Conservation (phyloP, 2,113 vertebrate genomes). For the Rana temporaria region DNA sequence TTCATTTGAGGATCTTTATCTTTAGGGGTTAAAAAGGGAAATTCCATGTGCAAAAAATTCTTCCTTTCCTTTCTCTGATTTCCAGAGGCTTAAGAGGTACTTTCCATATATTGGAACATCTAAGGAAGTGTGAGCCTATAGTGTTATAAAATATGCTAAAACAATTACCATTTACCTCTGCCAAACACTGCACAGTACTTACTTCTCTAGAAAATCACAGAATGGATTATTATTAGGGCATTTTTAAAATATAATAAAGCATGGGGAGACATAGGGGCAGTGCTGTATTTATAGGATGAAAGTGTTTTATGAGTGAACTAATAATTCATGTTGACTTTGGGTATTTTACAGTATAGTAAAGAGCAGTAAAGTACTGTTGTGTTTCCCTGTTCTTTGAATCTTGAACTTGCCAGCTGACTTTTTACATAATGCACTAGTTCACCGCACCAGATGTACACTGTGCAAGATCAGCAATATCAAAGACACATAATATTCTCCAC, state of each 20-base stretch:
- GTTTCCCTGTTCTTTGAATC: neutral
- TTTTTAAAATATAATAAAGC: neutral
- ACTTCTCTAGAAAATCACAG: too few relatives aligned
- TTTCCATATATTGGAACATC: too few relatives aligned
- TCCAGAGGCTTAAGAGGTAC: too few relatives aligned
- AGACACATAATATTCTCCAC: neutral
- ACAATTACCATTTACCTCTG: too few relatives aligned
- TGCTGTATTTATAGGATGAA: neutral
- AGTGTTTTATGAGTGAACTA: neutral
- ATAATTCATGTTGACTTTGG: neutral
- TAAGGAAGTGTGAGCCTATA: too few relatives aligned
- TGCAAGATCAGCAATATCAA: neutral
- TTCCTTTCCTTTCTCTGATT: too few relatives aligned
- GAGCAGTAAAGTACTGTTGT: neutral
- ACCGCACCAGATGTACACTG: slow-evolving; percentile 8
- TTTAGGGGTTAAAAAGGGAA: too few relatives aligned
- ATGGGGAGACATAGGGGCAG: neutral
- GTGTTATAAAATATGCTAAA: too few relatives aligned
- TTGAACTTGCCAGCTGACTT: neutral
- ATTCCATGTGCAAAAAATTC: too few relatives aligned
- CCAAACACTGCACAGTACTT: too few relatives aligned
- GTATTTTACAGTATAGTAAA: neutral
- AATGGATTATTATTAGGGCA: too few relatives aligned
- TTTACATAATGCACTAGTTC: neutral
- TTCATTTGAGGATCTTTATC: too few relatives aligned